Evolutionary conservation across 2,888 invertebrate species (phyloP), one percentile per base, ranked within the genome.

Genomic region (Campopleginae sp.): DNA sequence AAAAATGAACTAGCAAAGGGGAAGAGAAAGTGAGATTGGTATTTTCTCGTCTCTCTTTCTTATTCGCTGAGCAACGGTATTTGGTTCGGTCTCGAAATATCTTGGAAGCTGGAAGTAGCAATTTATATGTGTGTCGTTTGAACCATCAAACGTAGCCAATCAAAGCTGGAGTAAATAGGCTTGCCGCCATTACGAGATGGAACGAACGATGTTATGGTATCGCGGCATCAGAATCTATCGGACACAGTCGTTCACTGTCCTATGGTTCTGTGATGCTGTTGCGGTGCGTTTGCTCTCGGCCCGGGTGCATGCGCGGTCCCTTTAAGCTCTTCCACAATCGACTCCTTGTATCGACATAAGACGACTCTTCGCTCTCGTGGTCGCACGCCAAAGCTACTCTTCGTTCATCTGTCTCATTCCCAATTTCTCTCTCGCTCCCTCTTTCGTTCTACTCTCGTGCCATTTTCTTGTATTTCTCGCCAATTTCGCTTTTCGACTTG

Each of bases 111-210:
- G 87, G 89, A 90, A 91, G 91, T 90, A 89, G 92, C 91, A 92
- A 93, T 93, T 93, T 91, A 93, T 92, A 91, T 91, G 92, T 92
- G 91, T 90, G 92, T 92, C 92, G 92, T 90, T 88, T 90, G 92
- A 91, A 88, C 91, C 93, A 93, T 93, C 93, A 93, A 93, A 91
- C 91, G 89, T 88, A 91, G 91, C 92, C 92, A 93, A 93, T 93
- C 93, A 93, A 93, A 93, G 91, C 91, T 88, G 88, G 87, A 90
- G 92, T 91, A 93, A 93, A 93, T 93, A 93, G 92, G 90, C 86
- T 87, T 87, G 89, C 86, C 86, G 85, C 86, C 84, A 85, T 88
- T 88, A 88, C 90, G 89, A 91, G 91, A 91, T 90, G 90, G 90
- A 87, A 88, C 89, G 90, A 88, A 86, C 89, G 91, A 91, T 91